Conservation (phyloP, 2,888 invertebrate species). For the Sinohyriopsis cumingii region DNA sequence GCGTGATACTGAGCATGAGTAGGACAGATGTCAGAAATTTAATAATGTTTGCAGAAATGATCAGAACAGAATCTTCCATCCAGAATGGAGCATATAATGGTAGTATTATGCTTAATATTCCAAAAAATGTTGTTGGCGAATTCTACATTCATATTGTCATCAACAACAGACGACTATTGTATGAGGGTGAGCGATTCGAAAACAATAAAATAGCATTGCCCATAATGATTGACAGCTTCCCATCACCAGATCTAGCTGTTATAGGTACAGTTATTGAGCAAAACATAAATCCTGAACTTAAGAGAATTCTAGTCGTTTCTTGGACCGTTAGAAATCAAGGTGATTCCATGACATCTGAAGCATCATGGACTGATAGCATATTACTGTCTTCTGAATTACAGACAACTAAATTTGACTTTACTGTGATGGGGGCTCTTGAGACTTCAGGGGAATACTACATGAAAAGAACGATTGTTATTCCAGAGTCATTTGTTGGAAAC, state of each 20-base stretch:
- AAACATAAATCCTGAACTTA: too few relatives aligned
- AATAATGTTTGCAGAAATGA: not conserved
- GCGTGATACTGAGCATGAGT: not conserved
- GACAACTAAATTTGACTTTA: too few relatives aligned
- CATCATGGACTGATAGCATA: slow-evolving; percentile 19
- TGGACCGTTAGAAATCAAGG: slow-evolving; percentile 16
- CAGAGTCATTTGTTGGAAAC: slow-evolving; percentile 11
- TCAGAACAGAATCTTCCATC: not conserved
- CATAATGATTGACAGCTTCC: not conserved
- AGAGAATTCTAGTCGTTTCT: not conserved
- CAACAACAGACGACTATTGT: not conserved
- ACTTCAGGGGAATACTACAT: slow-evolving; percentile 7
- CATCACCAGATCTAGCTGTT: slow-evolving; percentile 8
- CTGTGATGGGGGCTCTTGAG: slow-evolving; percentile 1
- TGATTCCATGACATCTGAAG: slow-evolving; percentile 1
- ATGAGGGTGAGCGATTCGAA: slow-evolving; percentile 5
- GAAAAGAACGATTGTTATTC: slow-evolving; percentile 13
- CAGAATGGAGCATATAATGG: not conserved
- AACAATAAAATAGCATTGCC: not conserved
- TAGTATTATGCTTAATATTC: not conserved
- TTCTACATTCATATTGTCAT: not conserved
- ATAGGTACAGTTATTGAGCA: too few relatives aligned
- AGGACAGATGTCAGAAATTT: too few relatives aligned
- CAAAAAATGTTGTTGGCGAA: slow-evolving; percentile 5
- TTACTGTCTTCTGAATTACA: not conserved